Conservation (phyloP, 2,888 invertebrate genomes). For the Agrotis exclamationis region DNA sequence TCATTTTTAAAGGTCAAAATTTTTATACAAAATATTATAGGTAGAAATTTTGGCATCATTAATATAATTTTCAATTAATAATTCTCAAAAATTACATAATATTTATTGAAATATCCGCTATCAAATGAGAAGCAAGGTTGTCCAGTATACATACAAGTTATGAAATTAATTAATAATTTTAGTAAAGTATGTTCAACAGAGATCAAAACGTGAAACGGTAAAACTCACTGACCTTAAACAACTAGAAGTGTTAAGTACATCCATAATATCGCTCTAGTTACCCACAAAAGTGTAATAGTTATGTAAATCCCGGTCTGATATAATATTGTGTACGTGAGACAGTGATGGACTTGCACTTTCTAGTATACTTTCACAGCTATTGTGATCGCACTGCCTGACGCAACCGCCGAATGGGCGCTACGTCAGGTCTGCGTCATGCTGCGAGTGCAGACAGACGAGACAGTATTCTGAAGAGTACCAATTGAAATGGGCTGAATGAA, state of each 20-base stretch:
- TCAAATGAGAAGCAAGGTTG: constrained; percentile 51
- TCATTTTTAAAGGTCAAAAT: background rate
- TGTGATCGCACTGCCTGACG: constrained; percentile 80
- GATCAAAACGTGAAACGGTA: constrained; percentile 14
- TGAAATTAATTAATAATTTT: constrained; percentile 60
- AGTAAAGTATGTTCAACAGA: constrained; percentile 7
- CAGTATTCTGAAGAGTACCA: constrained; percentile 11
- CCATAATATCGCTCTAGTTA: constrained; percentile 86
- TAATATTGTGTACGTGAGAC: constrained; percentile 88
- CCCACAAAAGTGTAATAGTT: constrained; percentile 86
- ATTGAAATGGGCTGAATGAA: background rate
- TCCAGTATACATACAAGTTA: constrained; percentile 49
- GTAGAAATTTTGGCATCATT: constrained; percentile 3
- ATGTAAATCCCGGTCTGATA: constrained; percentile 88
- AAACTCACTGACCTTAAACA: constrained; percentile 48
- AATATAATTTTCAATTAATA: constrained; percentile 7
- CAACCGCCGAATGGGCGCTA: constrained; percentile 74
- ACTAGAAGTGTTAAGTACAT: constrained; percentile 22
- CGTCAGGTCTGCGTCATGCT: constrained; percentile 66
- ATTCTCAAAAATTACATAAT: constrained; percentile 40
- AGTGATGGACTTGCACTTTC: constrained; percentile 89
- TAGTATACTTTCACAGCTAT: constrained; percentile 89
- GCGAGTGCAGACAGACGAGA: constrained; percentile 26
- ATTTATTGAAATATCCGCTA: constrained; percentile 36
- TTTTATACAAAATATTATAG: background rate